Percentiles rank a stretch among this genome's conserved stretches.
Evolutionary conservation across 2,797 vertebrate species (phyloP).

Genomic region (Coluber constrictor): DNA sequence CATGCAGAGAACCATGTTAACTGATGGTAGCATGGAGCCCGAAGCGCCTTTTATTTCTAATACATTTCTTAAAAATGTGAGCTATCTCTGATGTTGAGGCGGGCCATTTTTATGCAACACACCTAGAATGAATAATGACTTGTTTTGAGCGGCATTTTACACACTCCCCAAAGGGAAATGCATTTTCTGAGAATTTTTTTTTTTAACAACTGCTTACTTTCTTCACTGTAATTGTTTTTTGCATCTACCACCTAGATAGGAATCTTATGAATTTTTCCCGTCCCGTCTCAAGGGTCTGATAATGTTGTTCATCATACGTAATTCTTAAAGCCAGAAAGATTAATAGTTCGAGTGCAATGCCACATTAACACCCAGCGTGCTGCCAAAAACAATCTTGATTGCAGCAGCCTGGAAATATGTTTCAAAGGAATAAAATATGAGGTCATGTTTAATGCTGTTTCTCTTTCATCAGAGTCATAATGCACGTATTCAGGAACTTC

Average conservation of each 20-base stretch:
- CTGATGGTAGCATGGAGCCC: too few species aligned
- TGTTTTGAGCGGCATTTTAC: background rate
- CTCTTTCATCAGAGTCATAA: slow-evolving; percentile 67
- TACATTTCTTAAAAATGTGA: background rate
- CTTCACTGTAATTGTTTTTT: background rate
- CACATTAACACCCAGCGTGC: background rate
- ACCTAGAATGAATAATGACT: background rate
- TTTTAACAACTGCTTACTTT: background rate
- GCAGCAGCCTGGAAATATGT: background rate
- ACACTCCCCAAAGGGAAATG: background rate
- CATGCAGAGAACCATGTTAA: background rate
- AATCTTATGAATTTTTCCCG: background rate
- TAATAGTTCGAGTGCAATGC: background rate
- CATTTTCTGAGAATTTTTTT: background rate
- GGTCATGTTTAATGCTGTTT: background rate
- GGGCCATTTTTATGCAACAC: background rate
- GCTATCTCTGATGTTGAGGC: background rate
- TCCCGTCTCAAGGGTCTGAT: background rate
- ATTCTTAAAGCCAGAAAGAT: background rate
- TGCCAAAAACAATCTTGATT: background rate
- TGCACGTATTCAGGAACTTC: slow-evolving; percentile 76
- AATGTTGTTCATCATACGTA: background rate
- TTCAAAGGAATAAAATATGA: background rate
- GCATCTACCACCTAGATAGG: background rate
- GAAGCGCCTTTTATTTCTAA: background rate